These are phyloP conservation scores for Promerops cafer DNA, from an alignment of 2,113 vertebrate species.

Conservation along the genomic window DNA sequence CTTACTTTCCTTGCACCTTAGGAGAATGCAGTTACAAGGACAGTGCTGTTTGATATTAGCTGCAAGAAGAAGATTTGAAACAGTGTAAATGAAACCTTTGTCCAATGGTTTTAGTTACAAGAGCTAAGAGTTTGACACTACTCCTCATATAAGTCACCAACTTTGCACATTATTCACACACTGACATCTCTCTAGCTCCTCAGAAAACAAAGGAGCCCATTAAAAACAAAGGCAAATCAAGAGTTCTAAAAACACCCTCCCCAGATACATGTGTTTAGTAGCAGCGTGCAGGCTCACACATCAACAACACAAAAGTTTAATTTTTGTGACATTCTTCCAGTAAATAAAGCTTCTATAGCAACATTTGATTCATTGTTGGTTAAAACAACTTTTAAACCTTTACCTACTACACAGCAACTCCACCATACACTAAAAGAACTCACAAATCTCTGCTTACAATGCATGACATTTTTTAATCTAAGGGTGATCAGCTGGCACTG, in stretches of 20 bases:
- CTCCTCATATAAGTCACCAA: background rate
- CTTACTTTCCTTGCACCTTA: constrained; percentile 28
- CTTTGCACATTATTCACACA: background rate
- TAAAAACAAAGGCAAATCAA: background rate
- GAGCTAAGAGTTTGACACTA: background rate
- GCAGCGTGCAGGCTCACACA: background rate
- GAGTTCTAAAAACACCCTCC: background rate
- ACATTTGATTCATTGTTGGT: background rate
- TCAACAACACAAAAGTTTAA: background rate
- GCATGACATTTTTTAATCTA: background rate
- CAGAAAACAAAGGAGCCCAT: background rate
- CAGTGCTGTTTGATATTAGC: background rate
- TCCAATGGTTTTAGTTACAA: background rate
- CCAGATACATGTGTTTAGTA: accelerated
- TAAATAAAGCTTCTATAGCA: background rate
- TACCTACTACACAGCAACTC: background rate
- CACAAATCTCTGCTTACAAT: background rate
- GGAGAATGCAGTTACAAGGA: constrained; percentile 8
- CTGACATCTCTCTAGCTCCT: background rate
- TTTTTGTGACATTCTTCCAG: background rate
- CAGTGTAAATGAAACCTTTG: background rate
- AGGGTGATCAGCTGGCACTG: background rate
- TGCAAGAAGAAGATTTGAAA: constrained; percentile 29
- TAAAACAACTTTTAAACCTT: background rate
- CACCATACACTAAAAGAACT: background rate